Conservation (phyloP, 2,888 invertebrate species). For the Ptilodon capucinus region DNA sequence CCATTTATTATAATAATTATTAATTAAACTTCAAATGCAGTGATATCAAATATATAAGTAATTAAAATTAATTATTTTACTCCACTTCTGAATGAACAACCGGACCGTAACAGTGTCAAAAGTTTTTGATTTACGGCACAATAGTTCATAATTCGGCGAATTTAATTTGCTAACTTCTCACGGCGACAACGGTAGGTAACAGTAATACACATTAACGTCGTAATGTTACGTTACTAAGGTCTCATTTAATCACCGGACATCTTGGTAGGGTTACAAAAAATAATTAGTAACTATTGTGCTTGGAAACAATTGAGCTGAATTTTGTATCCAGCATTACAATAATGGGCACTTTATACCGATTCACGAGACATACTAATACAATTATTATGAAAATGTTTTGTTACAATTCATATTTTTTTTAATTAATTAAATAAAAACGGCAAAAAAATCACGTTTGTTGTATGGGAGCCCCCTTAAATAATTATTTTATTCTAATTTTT, state of each 20-base stretch:
- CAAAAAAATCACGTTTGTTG: too few species aligned
- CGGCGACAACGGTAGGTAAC: conserved; percentile 17
- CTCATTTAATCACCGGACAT: conserved; percentile 38
- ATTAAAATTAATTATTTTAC: not conserved
- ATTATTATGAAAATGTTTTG: too few species aligned
- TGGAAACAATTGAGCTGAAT: too few species aligned
- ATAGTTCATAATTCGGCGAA: conserved; percentile 23
- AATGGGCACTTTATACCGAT: too few species aligned
- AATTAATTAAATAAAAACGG: too few species aligned
- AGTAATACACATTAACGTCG: conserved; percentile 27
- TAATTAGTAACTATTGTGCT: not conserved
- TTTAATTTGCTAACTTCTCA: conserved; percentile 24
- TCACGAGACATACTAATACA: too few species aligned
- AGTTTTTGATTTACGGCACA: conserved; percentile 25
- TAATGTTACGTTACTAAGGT: conserved; percentile 23
- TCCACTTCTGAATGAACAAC: not conserved
- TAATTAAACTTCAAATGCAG: not conserved
- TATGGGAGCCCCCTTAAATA: too few species aligned
- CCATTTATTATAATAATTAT: not conserved
- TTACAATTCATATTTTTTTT: too few species aligned
- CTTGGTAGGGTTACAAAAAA: conserved; percentile 21
- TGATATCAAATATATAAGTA: not conserved
- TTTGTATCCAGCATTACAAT: too few species aligned
- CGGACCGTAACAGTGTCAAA: not conserved
- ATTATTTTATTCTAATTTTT: too few species aligned